These are phyloP conservation scores for Rhinoderma darwinii DNA, from an alignment of 2,113 vertebrate genomes.

Conservation along the genomic window DNA sequence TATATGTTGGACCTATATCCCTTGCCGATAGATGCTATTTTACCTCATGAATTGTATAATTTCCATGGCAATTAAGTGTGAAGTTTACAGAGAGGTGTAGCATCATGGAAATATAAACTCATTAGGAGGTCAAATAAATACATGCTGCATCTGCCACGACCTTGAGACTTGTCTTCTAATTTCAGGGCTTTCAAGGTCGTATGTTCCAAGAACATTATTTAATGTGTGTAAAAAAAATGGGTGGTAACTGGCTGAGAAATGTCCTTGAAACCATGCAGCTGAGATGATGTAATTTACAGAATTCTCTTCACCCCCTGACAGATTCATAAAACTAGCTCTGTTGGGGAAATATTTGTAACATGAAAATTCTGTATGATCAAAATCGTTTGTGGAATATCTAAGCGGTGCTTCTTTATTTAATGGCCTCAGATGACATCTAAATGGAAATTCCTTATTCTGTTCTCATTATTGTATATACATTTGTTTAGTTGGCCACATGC, in stretches of 20 bases:
- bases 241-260: slow-evolving; percentile 18
- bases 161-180: not conserved
- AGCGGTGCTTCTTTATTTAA: not conserved
- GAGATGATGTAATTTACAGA: slow-evolving; percentile 8
- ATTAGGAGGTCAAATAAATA: slow-evolving; percentile 20
- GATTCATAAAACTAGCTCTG: not conserved
- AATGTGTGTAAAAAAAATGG: slow-evolving; percentile 3
- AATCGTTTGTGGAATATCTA: not conserved
- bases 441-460: not conserved
- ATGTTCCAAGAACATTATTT: not conserved
- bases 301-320: not conserved
- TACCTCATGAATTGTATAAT: slow-evolving; percentile 47
- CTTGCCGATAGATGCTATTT: not conserved
- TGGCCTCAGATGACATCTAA: not conserved
- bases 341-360: not conserved
- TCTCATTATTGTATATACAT: not conserved
- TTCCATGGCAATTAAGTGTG: slow-evolving; percentile 17
- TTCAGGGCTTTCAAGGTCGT: too few relatives aligned
- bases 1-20: not conserved
- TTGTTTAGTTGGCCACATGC: not conserved
- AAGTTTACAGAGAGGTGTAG: slow-evolving; percentile 16
- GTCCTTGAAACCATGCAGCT: not conserved
- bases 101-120: slow-evolving; percentile 55
- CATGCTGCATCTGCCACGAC: slow-evolving; percentile 15
- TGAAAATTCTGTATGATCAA: not conserved